Evolutionary conservation across 2,797 vertebrate species (phyloP), one percentile per base, ranked within the genome.

Genomic region (Babyrousa celebensis): DNA sequence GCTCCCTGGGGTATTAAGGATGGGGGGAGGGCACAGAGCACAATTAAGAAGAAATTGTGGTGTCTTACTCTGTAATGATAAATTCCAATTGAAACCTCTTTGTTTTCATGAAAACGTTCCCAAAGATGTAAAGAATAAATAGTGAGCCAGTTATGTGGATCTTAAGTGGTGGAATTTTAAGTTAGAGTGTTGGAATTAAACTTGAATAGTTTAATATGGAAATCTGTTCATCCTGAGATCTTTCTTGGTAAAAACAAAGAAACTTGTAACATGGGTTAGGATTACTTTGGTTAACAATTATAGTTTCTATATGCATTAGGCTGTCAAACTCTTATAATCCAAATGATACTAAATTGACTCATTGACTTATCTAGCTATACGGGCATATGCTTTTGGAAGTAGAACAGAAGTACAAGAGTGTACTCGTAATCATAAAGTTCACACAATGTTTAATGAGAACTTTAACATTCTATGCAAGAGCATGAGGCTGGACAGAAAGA

Each of bases 181-280:
- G 43, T 48, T 48, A 48, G 93, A 95, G 68, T 54, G 29, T 93
- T 97, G 80, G 93, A 97, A 98, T 96, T 97, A 96, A 97, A 96
- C 97, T 93, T 97, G 98, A 97, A 97, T 98, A 95, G 52, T 63
- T 94, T 94, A 92, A 86, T 98, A 98, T 98, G 85, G 83, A 97
- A 97, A 97, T 96, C 84, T 98, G 91, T 86, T 98, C 93, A 98
- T 97, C 84, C 94, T 98, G 89, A 98, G 98, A 98, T 98, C 96
- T 97, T 54, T 97, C 96, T 97, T 96, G 93, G 75, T 84, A 93
- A 85, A 95, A 98, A 97, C 84, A 84, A 82, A 62, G 36, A 93
- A 94, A 93, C 91, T 82, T 98, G 1, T 97, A 95, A 80, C 96
- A 83, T 92, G 62, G 71, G 7, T 95, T 94, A 78, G 14, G 91